Evolutionary conservation across 2,888 invertebrate species (phyloP), one percentile per base, ranked within the genome.

Genomic region (Malthinus flaveolus): DNA sequence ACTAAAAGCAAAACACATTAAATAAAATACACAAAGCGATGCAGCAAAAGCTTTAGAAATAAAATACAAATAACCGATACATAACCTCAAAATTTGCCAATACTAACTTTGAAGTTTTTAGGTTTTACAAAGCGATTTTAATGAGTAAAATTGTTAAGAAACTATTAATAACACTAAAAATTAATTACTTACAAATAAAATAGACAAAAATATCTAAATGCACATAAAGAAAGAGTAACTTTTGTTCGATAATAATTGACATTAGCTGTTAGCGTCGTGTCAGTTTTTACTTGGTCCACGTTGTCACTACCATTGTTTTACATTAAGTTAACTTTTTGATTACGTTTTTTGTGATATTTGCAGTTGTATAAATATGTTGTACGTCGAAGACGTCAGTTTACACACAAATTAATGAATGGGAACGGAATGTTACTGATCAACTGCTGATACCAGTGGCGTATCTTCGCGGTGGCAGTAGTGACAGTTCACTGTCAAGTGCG

Each of bases 161-260:
- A 42, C 15, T 15, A 42, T 23, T 23, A 9, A 11, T 9, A 7
- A 7, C 13, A 9, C 9, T 42, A 42, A 42, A 15, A 9, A 42
- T 1, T 23, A 7, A 15, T 11, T 9, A 11, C 39, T 42, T 12
- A 42, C 39, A 42, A 42, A 13, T 34, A 35, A 49, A 49, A 49
- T 34, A 31, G 23, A 33, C 32, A 33, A 44, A 35, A 46, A 51
- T 48, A 49, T 45, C 50, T 35, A 37, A 47, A 36, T 45, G 37
- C 50, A 51, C 47, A 51, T 47, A 45, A 51, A 44, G 47, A 37
- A 36, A 50, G 23, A 36, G 10, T 50, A 39, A 51, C 32, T 32
- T 36, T 10, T 50, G 39, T 37, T 42, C 49, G 4, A 10, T 12
- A 32, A 31, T 9, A 12, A 32, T n/a, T 32, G 15, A 50, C 37